Evolutionary conservation across 1,140 invertebrate genomes (phyloP).

Genomic region (Aphelenchoides besseyi): DNA sequence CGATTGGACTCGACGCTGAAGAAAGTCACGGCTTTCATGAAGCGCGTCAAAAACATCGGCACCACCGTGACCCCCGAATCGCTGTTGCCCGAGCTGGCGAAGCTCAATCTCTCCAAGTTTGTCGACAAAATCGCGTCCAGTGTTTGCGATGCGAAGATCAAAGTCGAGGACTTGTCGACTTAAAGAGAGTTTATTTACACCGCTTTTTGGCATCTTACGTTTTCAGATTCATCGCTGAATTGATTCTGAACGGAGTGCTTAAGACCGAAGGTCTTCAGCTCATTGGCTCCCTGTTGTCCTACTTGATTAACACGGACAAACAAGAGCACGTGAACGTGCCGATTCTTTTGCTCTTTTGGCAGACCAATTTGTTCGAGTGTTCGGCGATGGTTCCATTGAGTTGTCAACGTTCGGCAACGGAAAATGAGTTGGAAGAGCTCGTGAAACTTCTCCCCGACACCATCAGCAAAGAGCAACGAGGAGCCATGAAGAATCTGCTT

Average conservation of each 20-base stretch:
- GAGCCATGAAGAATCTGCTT: constrained; percentile 76
- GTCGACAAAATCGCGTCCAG: constrained; percentile 75
- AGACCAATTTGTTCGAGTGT: constrained; percentile 92
- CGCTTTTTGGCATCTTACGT: constrained; percentile 33
- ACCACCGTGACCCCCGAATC: constrained; percentile 20
- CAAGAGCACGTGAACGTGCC: constrained; percentile 87
- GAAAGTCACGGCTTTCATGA: constrained; percentile 94
- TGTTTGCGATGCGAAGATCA: constrained; percentile 50
- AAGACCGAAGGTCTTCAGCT: constrained; percentile 82
- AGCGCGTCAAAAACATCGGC: constrained; percentile 77
- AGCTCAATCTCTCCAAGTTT: constrained; percentile 92
- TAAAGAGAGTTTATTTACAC: constrained; percentile 63
- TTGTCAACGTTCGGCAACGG: constrained; percentile 63
- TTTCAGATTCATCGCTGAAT: constrained; percentile 82
- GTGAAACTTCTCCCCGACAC: constrained; percentile 6
- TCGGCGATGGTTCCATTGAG: constrained; percentile 70
- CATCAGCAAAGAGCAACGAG: constrained; percentile 74
- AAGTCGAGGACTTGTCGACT: constrained; percentile 68
- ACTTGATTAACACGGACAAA: constrained; percentile 83
- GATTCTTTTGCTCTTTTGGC: constrained; percentile 89
- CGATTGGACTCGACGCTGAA: constrained; percentile 86
- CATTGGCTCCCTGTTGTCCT: constrained; percentile 77
- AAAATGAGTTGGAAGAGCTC: constrained; percentile 31
- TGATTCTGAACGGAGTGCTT: constrained; percentile 83
- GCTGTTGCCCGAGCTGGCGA: constrained; percentile 78